phyloP scores from a whole-genome alignment of 2,113 vertebrate species.

The Sardina pilchardus region DNA sequence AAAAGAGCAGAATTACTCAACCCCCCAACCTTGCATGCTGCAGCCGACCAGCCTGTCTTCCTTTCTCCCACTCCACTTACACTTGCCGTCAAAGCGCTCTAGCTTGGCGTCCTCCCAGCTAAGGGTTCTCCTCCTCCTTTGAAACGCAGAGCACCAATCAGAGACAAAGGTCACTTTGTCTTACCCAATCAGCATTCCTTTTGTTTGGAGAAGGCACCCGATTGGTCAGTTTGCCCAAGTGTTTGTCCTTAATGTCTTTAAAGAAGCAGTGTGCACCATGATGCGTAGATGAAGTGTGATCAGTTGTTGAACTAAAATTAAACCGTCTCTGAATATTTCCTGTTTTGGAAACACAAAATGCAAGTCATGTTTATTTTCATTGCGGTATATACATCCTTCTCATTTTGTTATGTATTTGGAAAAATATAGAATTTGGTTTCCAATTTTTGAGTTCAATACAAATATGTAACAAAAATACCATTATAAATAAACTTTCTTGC shows the following conservation, averaged over 20 bases:
- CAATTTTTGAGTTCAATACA: neutral
- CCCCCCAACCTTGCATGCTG: slow-evolving; percentile 44
- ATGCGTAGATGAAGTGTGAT: neutral
- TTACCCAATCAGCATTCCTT: slow-evolving; percentile 44
- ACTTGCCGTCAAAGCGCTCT: slow-evolving; percentile 34
- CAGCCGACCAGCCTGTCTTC: slow-evolving; percentile 24
- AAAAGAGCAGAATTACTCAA: slow-evolving; percentile 24
- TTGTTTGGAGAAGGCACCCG: slow-evolving; percentile 33
- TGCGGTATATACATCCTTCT: no score
- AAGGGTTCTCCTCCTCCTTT: slow-evolving; percentile 31
- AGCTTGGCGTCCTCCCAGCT: slow-evolving; percentile 23
- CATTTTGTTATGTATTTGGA: no score
- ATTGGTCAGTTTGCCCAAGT: slow-evolving; percentile 5
- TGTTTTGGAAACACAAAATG: neutral
- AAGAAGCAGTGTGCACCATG: neutral
- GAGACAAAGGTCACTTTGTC: slow-evolving; percentile 30
- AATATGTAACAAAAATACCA: neutral
- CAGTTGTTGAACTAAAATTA: neutral
- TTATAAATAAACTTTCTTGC: neutral
- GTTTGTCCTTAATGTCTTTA: slow-evolving; percentile 17
- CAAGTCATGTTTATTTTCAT: neutral
- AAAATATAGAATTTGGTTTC: no score
- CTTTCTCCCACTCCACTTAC: slow-evolving; percentile 29
- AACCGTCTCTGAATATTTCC: neutral
- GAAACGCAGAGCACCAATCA: slow-evolving; percentile 28